Conservation (phyloP, 2,888 invertebrate species). For the Drosophila mercatorum region DNA sequence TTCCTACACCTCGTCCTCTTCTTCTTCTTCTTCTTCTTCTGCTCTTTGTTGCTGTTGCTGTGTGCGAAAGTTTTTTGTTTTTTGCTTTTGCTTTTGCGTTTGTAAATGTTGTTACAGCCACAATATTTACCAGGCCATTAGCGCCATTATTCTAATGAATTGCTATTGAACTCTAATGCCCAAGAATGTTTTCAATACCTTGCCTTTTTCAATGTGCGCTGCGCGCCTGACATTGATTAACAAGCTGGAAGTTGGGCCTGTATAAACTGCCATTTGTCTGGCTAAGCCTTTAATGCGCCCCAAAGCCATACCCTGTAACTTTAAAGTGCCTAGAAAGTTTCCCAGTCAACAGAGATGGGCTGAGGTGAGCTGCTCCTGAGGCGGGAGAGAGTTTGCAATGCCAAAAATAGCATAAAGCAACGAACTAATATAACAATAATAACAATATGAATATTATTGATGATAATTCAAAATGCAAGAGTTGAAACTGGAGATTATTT, state of each 20-base stretch:
- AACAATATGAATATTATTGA: not conserved
- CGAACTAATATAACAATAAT: not conserved
- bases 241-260: conserved; percentile 14
- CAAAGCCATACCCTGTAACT: conserved; percentile 8
- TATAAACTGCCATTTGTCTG: not conserved
- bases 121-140: conserved; percentile 80
- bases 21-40: not conserved
- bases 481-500: not conserved
- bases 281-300: conserved; percentile 7
- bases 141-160: conserved; percentile 79
- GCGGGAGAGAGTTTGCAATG: not conserved
- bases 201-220: not conserved
- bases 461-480: not conserved
- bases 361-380: not conserved
- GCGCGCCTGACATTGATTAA: conserved; percentile 57
- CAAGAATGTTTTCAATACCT: conserved; percentile 11
- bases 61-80: conserved; percentile 16
- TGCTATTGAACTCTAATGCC: conserved; percentile 69
- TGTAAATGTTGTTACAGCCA: conserved; percentile 32
- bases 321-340: conserved; percentile 2
- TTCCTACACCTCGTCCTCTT: not conserved
- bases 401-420: not conserved
- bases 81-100: conserved; percentile 41
- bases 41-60: conserved; percentile 31
- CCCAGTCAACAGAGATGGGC: no score